Conservation (phyloP, 92 coral and sea anemone species). For the Porites cylindrica region DNA sequence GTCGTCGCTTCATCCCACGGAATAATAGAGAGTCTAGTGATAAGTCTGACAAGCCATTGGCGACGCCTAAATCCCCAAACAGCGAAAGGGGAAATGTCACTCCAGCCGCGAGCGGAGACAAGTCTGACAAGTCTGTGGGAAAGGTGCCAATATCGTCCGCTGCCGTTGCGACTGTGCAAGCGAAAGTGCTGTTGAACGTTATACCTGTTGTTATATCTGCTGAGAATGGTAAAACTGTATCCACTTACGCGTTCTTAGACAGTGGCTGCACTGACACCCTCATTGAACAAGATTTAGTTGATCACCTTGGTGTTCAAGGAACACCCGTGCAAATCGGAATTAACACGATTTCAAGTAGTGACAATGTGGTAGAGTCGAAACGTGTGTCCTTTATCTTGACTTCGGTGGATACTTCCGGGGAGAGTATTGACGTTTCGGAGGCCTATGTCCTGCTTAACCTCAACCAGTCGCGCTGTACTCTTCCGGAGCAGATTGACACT, state of each 20-base stretch:
- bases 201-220: conserved; percentile 15
- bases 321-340: conserved; percentile 52
- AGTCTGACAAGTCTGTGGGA: conserved; percentile 13
- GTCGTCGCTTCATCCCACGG: too few relatives aligned
- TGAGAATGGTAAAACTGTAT: conserved; percentile 38
- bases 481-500: conserved; percentile 63
- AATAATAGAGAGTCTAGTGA: too few relatives aligned
- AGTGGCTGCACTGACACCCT: conserved; percentile 70
- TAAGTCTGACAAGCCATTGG: too few relatives aligned
- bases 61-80: too few relatives aligned
- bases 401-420: conserved; percentile 46
- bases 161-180: too few relatives aligned
- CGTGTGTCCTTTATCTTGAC: conserved; percentile 9
- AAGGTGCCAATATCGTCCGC: conserved; percentile 19
- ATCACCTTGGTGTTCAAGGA: conserved; percentile 54
- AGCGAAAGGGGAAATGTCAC: too few relatives aligned
- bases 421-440: conserved; percentile 53
- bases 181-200: too few relatives aligned
- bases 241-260: conserved; percentile 37
- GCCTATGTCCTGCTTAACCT: conserved; percentile 68
- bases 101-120: too few relatives aligned
- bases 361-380: neutral
- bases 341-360: conserved; percentile 59
- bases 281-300: conserved; percentile 56
- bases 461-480: conserved; percentile 46